phyloP scores from a whole-genome alignment of 35 echinoderm and acorn worm species.

The Antedon bifida region DNA sequence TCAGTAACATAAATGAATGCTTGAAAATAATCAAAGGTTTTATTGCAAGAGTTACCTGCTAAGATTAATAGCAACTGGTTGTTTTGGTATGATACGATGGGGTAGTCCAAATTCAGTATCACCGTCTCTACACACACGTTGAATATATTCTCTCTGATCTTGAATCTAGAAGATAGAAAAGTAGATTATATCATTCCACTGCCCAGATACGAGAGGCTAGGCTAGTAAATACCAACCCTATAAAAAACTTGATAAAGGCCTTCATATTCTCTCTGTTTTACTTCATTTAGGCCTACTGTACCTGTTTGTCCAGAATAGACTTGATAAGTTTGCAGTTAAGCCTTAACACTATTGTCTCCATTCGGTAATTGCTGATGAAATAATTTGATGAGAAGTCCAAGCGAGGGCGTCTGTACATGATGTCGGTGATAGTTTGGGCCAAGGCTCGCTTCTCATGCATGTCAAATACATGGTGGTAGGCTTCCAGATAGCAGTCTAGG shows the following conservation, averaged over 20 bases:
- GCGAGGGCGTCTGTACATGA: slow-evolving; percentile 60
- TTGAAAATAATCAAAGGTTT: no score
- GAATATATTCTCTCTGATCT: slow-evolving; percentile 85
- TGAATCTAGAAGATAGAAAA: slow-evolving; percentile 37
- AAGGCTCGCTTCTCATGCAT: slow-evolving; percentile 92
- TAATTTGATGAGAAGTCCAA: slow-evolving; percentile 66
- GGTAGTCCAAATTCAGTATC: slow-evolving; percentile 59
- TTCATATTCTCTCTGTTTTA: no score
- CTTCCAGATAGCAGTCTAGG: slow-evolving; percentile 79
- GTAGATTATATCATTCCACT: no score
- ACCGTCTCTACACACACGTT: slow-evolving; percentile 53
- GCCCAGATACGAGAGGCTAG: no score
- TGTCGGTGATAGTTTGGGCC: slow-evolving; percentile 67
- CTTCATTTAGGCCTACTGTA: no score
- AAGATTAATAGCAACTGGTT: slow-evolving; percentile 79
- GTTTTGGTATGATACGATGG: slow-evolving; percentile 71
- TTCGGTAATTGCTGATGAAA: slow-evolving; percentile 71
- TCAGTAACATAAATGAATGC: no score
- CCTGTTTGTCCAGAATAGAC: slow-evolving; percentile 87
- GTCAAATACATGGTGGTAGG: slow-evolving; percentile 97
- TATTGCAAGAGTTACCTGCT: no score
- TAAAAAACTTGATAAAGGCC: no score
- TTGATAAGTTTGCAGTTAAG: slow-evolving; percentile 78
- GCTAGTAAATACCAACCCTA: no score
- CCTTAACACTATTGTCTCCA: slow-evolving; percentile 50